Base-by-base conservation (phyloP, 2,888 invertebrate species). In the Epicampocera succincta region DNA sequence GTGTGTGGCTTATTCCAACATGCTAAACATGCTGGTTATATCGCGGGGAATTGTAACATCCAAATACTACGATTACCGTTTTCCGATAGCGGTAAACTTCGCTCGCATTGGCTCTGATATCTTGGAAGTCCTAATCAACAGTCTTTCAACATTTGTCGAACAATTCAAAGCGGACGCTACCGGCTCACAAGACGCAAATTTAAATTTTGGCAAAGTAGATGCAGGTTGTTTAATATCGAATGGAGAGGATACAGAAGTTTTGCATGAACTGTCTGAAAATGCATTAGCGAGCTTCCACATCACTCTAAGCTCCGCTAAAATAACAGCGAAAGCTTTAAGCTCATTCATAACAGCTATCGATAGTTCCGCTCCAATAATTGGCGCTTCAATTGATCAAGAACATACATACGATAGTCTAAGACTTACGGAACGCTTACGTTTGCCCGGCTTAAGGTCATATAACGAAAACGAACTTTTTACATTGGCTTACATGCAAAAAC, bases 381-480 rank as follows among this genome's bases (percentile, higher is more conserved):
- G 90, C 1, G 88, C 90, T 50, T 87, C 87, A 29, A 87, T 90
- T 40, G 86, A 88, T 81, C 88, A 89, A 80, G 86, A 85, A 12
- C 83, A 88, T 21, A 89, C 88, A 21, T 90, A 90, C 76, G 87
- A 89, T 71, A 86, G 87, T 21, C 68, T 91, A 33, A 87, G 88
- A 2, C 79, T 91, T 15, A 88, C 86, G 9, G 86, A 87, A 50
- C 87, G 89, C 0, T 85, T 87, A 40, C 87, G 90, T 0, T 83
- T 91, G 66, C 89, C 90, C 0, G 91, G 91, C 0, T 81, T 91
- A 68, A 87, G 90, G 15, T 88, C 88, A n/a, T 88, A 85, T 40
- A 89, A 89, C 50, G 89, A 90, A 77, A 89, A 90, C 44, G 90
- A 91, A 82, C 86, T 91, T n/a, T 91, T 90, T 60, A 88, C 90